A percentile compares a stretch with the other conserved stretches of the same genome.
Conservation (phyloP, 2,888 invertebrate species). For the Falcaria lacertinaria region DNA sequence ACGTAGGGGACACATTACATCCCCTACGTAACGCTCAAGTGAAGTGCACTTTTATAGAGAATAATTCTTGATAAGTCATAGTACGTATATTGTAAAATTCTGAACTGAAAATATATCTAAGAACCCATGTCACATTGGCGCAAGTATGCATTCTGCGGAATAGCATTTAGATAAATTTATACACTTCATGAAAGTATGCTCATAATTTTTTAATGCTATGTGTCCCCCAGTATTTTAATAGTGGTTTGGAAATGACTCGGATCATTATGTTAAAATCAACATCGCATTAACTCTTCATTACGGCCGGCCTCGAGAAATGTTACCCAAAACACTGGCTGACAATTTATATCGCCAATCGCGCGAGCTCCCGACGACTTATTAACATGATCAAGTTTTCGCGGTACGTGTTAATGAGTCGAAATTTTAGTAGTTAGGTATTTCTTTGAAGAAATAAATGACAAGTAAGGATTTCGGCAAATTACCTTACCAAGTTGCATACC, state of each 20-base stretch:
- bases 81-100: no score
- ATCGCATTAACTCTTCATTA: constrained; percentile 60
- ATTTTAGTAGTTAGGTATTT: not conserved
- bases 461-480: not conserved
- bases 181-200: no score
- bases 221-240: constrained; percentile 24
- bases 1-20: no score
- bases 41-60: no score
- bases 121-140: no score
- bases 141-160: no score
- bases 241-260: constrained; percentile 42
- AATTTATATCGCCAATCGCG: constrained; percentile 42
- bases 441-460: not conserved
- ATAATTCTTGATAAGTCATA: no score
- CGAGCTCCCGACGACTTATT: constrained; percentile 16
- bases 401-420: not conserved
- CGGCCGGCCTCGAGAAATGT: constrained; percentile 36
- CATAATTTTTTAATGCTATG: constrained; percentile 9
- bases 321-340: constrained; percentile 34
- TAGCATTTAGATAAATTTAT: no score
- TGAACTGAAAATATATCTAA: no score
- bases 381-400: constrained; percentile 1
- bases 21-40: no score
- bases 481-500: not conserved
- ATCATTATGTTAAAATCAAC: constrained; percentile 67